Percentiles rank a stretch among this genome's conserved stretches.
Evolutionary conservation across 2,888 invertebrate genomes (phyloP).

Genomic region (Gari tellinella): DNA sequence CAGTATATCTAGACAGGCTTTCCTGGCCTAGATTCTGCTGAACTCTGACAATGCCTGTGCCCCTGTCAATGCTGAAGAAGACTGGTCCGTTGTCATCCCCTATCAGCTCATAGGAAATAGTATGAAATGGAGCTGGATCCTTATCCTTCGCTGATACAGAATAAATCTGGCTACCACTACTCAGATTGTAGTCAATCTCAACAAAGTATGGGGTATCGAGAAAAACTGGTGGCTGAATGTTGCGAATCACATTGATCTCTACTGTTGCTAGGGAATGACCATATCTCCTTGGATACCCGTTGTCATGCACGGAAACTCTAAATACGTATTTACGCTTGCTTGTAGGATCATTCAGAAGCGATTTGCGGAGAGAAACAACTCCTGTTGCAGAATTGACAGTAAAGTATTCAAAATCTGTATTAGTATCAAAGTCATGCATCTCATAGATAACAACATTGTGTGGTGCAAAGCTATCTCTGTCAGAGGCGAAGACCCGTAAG

Average conservation of each 20-base stretch:
- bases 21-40: constrained; percentile 50
- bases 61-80: constrained; percentile 70
- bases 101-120: constrained; percentile 71
- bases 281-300: constrained; percentile 60
- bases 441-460: constrained; percentile 51
- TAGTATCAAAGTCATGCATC: constrained; percentile 13
- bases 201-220: constrained; percentile 49
- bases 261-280: constrained; percentile 43
- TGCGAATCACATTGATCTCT: constrained; percentile 64
- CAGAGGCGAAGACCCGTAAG: constrained; percentile 59
- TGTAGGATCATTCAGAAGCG: constrained; percentile 64
- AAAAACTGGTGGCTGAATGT: constrained; percentile 53
- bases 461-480: constrained; percentile 56
- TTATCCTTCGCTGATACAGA: constrained; percentile 57
- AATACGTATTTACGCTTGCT: constrained; percentile 45
- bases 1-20: background rate
- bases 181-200: constrained; percentile 52
- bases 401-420: constrained; percentile 46
- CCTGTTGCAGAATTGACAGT: constrained; percentile 64
- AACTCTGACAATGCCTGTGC: constrained; percentile 62
- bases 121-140: constrained; percentile 71
- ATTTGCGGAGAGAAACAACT: constrained; percentile 64
- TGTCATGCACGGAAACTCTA: constrained; percentile 33
- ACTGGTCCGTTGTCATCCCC: constrained; percentile 69
- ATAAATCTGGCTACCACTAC: constrained; percentile 41